Percentiles rank a stretch among this genome's conserved stretches.
Conservation (phyloP, 92 coral and sea anemone species). For the Zoanthus solanderi region DNA sequence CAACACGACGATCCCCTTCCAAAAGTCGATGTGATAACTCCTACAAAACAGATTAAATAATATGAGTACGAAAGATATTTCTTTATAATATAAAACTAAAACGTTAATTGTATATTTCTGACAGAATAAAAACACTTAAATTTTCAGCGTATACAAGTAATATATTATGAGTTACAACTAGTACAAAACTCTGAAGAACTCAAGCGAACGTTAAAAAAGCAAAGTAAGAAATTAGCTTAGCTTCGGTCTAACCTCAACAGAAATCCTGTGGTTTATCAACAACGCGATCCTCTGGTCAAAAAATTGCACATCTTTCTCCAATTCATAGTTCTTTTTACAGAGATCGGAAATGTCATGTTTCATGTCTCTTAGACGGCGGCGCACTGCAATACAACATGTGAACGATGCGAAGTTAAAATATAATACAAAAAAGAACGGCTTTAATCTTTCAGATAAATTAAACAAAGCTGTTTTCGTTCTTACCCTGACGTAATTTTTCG, state of each 20-base stretch:
- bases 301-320: constrained; percentile 92
- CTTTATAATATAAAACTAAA: neutral
- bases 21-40: constrained; percentile 77
- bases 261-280: constrained; percentile 92
- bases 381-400: constrained; percentile 66
- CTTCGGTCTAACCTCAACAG: constrained; percentile 80
- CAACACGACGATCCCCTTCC: constrained; percentile 84
- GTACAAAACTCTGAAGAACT: neutral
- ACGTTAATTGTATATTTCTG: neutral
- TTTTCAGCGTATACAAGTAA: neutral
- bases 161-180: neutral
- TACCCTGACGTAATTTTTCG: constrained; percentile 42
- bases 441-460: neutral
- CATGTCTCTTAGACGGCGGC: constrained; percentile 80
- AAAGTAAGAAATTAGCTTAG: neutral
- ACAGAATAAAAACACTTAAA: constrained; percentile 2
- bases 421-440: neutral
- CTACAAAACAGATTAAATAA: constrained; percentile 53
- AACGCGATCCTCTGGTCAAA: constrained; percentile 98
- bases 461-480: neutral
- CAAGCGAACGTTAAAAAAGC: neutral
- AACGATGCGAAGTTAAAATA: neutral
- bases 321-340: constrained; percentile 93
- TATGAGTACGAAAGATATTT: neutral
- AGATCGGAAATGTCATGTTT: constrained; percentile 91